Conservation (phyloP, 2,113 vertebrate genomes). For the Myrmecophaga tridactyla region DNA sequence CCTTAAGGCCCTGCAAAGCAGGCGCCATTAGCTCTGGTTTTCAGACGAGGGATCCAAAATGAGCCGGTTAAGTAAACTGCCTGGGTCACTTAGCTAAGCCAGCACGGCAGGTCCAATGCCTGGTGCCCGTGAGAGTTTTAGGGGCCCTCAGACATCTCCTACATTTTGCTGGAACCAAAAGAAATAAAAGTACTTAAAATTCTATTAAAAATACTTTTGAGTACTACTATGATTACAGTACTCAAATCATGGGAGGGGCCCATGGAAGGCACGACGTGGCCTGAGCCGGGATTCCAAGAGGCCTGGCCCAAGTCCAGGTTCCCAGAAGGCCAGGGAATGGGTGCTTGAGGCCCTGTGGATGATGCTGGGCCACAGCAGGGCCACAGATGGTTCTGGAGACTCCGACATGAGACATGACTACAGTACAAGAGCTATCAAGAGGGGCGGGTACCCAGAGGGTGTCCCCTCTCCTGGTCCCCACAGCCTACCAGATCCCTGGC, state of each 20-base stretch:
- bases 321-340: fast-evolving
- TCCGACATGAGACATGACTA: fast-evolving
- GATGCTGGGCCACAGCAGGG: fast-evolving
- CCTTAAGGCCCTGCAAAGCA: neutral
- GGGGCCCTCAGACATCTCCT: fast-evolving
- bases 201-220: neutral
- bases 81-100: neutral
- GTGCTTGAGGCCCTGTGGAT: fast-evolving
- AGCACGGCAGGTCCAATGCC: fast-evolving
- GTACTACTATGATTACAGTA: neutral
- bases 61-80: neutral
- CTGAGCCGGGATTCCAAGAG: neutral
- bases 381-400: fast-evolving
- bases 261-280: fast-evolving
- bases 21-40: neutral
- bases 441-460: neutral
- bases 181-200: neutral
- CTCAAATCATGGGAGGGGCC: neutral
- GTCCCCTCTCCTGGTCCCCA: neutral
- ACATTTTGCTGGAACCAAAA: neutral
- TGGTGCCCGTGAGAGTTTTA: fast-evolving
- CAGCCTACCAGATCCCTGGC: fast-evolving
- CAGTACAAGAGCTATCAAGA: fast-evolving
- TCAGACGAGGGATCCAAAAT: neutral
- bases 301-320: neutral